Conservation (phyloP, 1,140 invertebrate genomes). For the Meloidogyne hapla region DNA sequence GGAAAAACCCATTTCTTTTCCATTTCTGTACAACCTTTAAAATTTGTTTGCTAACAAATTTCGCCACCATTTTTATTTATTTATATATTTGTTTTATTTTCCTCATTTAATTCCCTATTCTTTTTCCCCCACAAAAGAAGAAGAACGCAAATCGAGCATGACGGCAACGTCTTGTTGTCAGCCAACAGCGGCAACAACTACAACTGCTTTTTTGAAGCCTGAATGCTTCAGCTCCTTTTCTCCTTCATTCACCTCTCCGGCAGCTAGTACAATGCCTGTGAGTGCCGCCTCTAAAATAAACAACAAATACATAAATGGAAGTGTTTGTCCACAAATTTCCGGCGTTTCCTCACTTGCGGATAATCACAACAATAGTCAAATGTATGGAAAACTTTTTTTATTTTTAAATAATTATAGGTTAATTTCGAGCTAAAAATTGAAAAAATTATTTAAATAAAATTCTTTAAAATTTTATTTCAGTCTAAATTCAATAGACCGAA, state of each 20-base stretch:
- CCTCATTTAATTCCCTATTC: not conserved
- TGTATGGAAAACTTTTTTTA: not conserved
- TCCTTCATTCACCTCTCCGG: not conserved
- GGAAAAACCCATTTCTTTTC: not conserved
- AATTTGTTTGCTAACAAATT: slow-evolving; percentile 1
- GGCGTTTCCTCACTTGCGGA: not conserved
- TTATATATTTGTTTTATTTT: not conserved
- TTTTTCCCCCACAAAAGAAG: slow-evolving; percentile 1
- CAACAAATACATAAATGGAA: not conserved
- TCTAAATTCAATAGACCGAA: not conserved
- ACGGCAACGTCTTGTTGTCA: not conserved
- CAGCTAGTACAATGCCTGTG: not conserved
- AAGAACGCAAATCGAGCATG: slow-evolving; percentile 5
- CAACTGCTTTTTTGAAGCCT: not conserved
- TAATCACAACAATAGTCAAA: not conserved
- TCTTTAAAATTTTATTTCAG: no score
- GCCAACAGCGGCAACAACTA: not conserved
- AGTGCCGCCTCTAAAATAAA: not conserved
- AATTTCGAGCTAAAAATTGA: no score
- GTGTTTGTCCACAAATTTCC: not conserved
- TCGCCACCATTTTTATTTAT: not conserved
- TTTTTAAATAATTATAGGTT: no score
- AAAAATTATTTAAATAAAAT: no score
- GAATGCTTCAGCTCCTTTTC: not conserved
- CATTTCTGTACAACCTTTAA: not conserved